Evolutionary conservation across 2,888 invertebrate species (phyloP), one percentile per base, ranked within the genome.

Genomic region (Plebejus argus): DNA sequence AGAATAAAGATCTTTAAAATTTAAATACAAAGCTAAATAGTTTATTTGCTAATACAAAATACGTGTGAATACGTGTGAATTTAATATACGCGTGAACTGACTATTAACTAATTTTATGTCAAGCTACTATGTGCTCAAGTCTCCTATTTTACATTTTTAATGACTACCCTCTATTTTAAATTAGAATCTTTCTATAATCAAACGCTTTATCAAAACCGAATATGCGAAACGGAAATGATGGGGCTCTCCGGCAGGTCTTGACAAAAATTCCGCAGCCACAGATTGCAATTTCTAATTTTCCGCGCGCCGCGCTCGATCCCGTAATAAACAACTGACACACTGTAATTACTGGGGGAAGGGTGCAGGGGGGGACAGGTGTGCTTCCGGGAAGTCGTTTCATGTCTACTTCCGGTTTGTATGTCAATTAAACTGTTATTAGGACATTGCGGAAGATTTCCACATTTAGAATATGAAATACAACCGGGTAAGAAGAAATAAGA

Each of bases 211-310:
- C 66, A 66, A 28, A 66, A 28, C 66, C 66, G 66, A 28, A 28
- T 15, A 15, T 28, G 18, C 66, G 6, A 28, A 28, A 66, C 66
- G 28, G 28, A 66, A 66, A 66, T 66, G 28, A 33, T 20, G 58
- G 20, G 10, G 66, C 15, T 66, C 66, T 18, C 66, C 66, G 28
- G 66, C 33, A 1, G 28, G 28, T 66, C 28, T 28, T 66, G 28
- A 66, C 66, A 66, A 66, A 66, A 66, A 66, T 66, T 28, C 66
- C 66, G 15, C 66, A 23, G 23, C 12, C 28, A 10, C 66, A 66
- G 66, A 66, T 66, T 66, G 28, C 66, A 66, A 66, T 66, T 66
- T 66, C 66, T 66, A 66, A 66, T 66, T 66, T 66, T 66, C 66
- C 28, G 28, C 66, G 33, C 28, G 15, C 15, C 66, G 66, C 23